phyloP scores from a whole-genome alignment of 1,140 invertebrate genomes.

The Caenorhabditis tropicalis region DNA sequence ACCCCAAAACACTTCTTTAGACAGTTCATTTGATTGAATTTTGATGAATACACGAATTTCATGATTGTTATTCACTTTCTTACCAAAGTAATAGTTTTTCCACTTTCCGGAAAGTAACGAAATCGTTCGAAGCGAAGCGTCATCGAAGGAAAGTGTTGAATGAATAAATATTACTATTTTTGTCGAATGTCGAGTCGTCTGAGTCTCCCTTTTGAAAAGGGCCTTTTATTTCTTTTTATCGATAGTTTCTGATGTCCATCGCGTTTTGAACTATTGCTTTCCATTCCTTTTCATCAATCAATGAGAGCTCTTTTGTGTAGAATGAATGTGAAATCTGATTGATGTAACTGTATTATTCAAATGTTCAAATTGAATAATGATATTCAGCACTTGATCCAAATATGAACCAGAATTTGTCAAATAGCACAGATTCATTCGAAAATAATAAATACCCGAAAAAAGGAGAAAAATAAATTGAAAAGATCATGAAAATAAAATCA shows the following conservation, averaged over 20 bases:
- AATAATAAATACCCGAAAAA: not conserved
- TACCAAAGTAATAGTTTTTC: conserved; percentile 11
- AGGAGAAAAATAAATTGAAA: not conserved
- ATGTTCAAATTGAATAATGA: too few relatives aligned
- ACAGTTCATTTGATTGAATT: too few relatives aligned
- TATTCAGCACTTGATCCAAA: too few relatives aligned
- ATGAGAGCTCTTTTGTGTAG: not conserved
- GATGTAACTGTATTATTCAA: too few relatives aligned
- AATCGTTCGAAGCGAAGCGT: conserved; percentile 36
- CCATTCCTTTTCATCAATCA: not conserved
- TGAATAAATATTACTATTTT: conserved; percentile 4
- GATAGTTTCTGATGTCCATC: not conserved
- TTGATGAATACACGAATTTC: too few relatives aligned
- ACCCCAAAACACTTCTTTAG: too few relatives aligned
- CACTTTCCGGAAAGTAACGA: conserved; percentile 7
- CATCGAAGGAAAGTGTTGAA: not conserved
- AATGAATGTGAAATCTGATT: too few relatives aligned
- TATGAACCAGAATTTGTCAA: too few relatives aligned
- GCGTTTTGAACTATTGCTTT: not conserved
- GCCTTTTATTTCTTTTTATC: too few relatives aligned
- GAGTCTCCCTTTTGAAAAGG: not conserved
- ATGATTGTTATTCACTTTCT: too few relatives aligned
- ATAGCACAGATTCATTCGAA: not conserved
- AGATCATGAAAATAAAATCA: not conserved
- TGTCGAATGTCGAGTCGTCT: conserved; percentile 13